Evolutionary conservation across 2,797 vertebrate genomes (phyloP).

Genomic region (Cynodonichthys magdalenae): DNA sequence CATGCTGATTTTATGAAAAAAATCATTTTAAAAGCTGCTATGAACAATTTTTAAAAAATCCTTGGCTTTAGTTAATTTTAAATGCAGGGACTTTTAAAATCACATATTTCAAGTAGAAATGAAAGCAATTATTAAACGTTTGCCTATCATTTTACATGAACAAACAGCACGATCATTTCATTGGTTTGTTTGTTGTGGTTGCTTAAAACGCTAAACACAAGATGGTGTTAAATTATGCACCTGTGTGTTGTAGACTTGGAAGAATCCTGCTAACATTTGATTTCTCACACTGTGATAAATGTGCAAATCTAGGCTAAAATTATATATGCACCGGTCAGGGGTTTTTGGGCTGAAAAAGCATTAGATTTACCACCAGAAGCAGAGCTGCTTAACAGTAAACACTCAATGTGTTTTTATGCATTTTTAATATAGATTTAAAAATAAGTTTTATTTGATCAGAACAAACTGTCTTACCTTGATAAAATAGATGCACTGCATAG

Average conservation of each 20-base stretch:
- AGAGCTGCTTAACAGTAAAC: constrained; percentile 19
- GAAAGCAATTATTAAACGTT: constrained; percentile 7
- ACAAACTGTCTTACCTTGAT: neutral
- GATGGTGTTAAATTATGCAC: neutral
- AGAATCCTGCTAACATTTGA: constrained; percentile 20
- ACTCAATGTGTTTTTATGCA: constrained; percentile 43
- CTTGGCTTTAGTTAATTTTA: constrained; percentile 11
- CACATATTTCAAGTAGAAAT: constrained; percentile 8
- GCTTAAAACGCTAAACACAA: constrained; percentile 13
- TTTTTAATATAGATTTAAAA: constrained; percentile 15
- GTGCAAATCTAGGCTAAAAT: constrained; percentile 11
- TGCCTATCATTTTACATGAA: constrained; percentile 14
- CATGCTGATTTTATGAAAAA: constrained; percentile 52
- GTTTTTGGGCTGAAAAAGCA: neutral
- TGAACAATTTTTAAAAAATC: constrained; percentile 18
- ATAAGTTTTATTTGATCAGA: constrained; percentile 4
- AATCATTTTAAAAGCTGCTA: constrained; percentile 36
- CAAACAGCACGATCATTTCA: constrained; percentile 5
- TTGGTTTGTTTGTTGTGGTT: constrained; percentile 14
- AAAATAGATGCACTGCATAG: constrained; percentile 12
- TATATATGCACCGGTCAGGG: neutral
- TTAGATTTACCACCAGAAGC: neutral
- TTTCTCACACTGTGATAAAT: constrained; percentile 22
- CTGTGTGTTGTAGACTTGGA: constrained; percentile 3
- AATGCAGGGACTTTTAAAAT: constrained; percentile 23